phyloP scores from a whole-genome alignment of 1,140 invertebrate species.

The Onthophagus taurus region DNA sequence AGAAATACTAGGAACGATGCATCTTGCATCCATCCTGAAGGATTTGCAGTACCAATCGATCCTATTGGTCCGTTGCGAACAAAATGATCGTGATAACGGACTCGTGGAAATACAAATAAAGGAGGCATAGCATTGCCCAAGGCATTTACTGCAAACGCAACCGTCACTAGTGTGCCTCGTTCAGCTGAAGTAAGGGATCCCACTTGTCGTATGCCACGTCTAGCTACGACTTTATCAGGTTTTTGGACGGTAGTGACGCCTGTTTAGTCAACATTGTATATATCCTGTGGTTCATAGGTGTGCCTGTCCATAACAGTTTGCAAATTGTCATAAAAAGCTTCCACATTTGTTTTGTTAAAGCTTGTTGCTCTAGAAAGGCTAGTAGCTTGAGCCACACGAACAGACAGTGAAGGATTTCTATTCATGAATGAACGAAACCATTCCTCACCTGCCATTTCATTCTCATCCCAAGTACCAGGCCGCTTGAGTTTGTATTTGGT shows the following conservation, averaged over 20 bases:
- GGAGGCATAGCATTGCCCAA: slow-evolving; percentile 6
- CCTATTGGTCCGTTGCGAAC: slow-evolving; percentile 35
- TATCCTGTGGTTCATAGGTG: slow-evolving; percentile 30
- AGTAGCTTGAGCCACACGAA: neutral
- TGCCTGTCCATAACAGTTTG: slow-evolving; percentile 34
- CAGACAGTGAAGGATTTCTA: neutral
- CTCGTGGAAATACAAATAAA: neutral
- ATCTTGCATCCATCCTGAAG: slow-evolving; percentile 37
- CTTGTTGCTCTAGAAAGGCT: slow-evolving; percentile 29
- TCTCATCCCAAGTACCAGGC: slow-evolving; percentile 6
- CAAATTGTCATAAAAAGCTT: slow-evolving; percentile 33
- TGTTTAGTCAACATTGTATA: slow-evolving; percentile 40
- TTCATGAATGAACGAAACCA: slow-evolving; percentile 9
- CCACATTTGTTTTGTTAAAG: slow-evolving; percentile 34
- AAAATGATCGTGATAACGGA: slow-evolving; percentile 5
- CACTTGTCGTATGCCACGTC: too few species aligned
- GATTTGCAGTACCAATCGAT: slow-evolving; percentile 30
- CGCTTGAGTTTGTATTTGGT: neutral
- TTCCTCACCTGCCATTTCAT: slow-evolving; percentile 4
- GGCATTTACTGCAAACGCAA: slow-evolving; percentile 33
- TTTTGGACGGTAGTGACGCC: too few species aligned
- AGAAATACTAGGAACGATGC: slow-evolving; percentile 31
- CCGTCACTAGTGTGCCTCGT: slow-evolving; percentile 38
- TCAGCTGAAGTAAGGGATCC: slow-evolving; percentile 38
- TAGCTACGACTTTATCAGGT: too few species aligned